phyloP scores from a whole-genome alignment of 2,888 invertebrate genomes.

The Atherix ibis region DNA sequence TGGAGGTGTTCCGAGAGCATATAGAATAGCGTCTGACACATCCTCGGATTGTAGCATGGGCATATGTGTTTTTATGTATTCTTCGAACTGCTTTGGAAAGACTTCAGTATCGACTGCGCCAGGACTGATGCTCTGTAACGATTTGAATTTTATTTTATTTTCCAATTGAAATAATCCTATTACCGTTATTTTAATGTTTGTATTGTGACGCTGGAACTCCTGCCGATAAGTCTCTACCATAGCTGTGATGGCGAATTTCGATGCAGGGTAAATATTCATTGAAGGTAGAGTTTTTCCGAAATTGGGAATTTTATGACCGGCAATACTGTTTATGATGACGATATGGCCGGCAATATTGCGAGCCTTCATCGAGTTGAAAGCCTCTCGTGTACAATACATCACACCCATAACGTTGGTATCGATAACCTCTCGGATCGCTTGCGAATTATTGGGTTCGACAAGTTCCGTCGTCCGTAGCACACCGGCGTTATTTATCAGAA shows the following conservation, averaged over 20 bases:
- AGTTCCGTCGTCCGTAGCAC: slow-evolving; percentile 10
- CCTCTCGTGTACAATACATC: slow-evolving; percentile 33
- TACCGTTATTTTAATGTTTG: slow-evolving; percentile 23
- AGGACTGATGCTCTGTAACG: slow-evolving; percentile 26
- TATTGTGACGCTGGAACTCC: slow-evolving; percentile 21
- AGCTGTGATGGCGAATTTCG: slow-evolving; percentile 28
- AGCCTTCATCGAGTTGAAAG: slow-evolving; percentile 32
- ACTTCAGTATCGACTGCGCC: slow-evolving; percentile 29
- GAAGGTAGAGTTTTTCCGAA: slow-evolving; percentile 21
- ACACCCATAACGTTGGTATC: slow-evolving; percentile 35
- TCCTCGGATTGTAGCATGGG: slow-evolving; percentile 13
- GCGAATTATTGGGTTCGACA: slow-evolving; percentile 14
- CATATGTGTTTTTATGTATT: neutral
- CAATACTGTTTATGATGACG: slow-evolving; percentile 33
- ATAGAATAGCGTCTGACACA: slow-evolving; percentile 10
- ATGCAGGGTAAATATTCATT: slow-evolving; percentile 26
- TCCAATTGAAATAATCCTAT: too few relatives aligned
- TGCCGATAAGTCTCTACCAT: slow-evolving; percentile 26
- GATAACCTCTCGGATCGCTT: slow-evolving; percentile 21
- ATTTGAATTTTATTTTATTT: too few relatives aligned
- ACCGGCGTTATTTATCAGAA: slow-evolving; percentile 42
- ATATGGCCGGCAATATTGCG: slow-evolving; percentile 36
- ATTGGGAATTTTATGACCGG: slow-evolving; percentile 19
- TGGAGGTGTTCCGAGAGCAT: slow-evolving; percentile 23
- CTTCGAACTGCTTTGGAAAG: slow-evolving; percentile 17